Evolutionary conservation across 2,797 vertebrate genomes (phyloP).

Genomic region (Okamejei kenojei): DNA sequence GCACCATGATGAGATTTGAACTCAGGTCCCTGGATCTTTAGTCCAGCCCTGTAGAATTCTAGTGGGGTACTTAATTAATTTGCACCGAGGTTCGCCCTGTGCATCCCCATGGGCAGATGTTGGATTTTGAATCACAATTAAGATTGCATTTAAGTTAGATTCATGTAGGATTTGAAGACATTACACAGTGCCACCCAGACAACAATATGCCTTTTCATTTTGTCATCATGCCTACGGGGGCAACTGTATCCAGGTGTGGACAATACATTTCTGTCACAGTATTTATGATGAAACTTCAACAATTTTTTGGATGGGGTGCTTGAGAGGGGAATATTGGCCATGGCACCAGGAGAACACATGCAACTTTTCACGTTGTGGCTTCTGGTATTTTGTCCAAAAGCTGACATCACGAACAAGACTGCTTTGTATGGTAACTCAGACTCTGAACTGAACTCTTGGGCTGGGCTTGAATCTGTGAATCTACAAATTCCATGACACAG

Average conservation of each 20-base stretch:
- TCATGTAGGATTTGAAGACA: neutral
- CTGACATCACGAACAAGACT: too few species aligned
- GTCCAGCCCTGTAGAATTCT: too few species aligned
- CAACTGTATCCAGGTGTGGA: neutral
- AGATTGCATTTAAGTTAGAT: neutral
- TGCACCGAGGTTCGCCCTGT: too few species aligned
- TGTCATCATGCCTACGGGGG: neutral
- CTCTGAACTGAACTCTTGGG: neutral
- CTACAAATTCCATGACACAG: too few species aligned
- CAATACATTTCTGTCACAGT: neutral
- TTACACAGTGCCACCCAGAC: neutral
- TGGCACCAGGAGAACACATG: neutral
- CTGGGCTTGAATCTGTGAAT: neutral
- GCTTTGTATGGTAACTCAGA: too few species aligned
- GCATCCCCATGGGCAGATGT: neutral
- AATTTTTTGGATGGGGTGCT: neutral
- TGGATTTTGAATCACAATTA: neutral
- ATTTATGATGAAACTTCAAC: neutral
- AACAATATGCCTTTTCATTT: neutral
- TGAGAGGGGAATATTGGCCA: neutral
- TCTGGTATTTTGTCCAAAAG: neutral
- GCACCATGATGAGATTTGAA: too few species aligned
- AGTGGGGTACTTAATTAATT: too few species aligned
- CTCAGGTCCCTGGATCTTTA: too few species aligned
- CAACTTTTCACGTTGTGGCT: neutral